phyloP scores from a whole-genome alignment of 2,888 invertebrate species.

The Dryobotodes eremita region DNA sequence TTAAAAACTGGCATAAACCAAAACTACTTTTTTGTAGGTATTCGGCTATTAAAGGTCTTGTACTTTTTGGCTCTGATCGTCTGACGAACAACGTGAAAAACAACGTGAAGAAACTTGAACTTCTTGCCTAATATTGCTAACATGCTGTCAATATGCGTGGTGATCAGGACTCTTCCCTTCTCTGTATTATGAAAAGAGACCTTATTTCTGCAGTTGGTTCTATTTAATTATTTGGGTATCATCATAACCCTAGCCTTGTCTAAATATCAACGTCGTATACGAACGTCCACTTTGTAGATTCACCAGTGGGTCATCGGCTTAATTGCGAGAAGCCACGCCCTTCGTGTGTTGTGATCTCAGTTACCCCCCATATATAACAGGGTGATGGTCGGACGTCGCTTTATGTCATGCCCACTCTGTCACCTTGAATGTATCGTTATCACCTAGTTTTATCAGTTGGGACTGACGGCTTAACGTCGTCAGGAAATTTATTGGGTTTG shows the following conservation, averaged over 20 bases:
- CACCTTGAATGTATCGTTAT: conserved; percentile 61
- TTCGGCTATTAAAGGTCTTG: not conserved
- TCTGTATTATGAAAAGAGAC: not conserved
- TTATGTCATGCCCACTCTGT: conserved; percentile 54
- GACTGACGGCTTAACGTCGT: conserved; percentile 17
- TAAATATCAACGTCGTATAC: conserved; percentile 51
- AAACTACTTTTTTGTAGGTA: not conserved
- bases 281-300: conserved; percentile 57
- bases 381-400: conserved; percentile 59
- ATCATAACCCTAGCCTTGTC: conserved; percentile 31
- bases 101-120: not conserved
- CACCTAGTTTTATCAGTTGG: conserved; percentile 51
- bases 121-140: not conserved
- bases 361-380: conserved; percentile 60
- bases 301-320: conserved; percentile 66
- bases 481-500: conserved; percentile 10
- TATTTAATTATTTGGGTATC: not conserved
- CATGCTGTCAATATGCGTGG: not conserved
- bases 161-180: not conserved
- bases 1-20: not conserved
- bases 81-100: not conserved
- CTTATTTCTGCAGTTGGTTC: too few relatives aligned
- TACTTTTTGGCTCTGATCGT: not conserved
- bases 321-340: conserved; percentile 68
- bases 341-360: conserved; percentile 67